phyloP scores from a whole-genome alignment of 2,888 invertebrate species.

The Microdon myrmicae region DNA sequence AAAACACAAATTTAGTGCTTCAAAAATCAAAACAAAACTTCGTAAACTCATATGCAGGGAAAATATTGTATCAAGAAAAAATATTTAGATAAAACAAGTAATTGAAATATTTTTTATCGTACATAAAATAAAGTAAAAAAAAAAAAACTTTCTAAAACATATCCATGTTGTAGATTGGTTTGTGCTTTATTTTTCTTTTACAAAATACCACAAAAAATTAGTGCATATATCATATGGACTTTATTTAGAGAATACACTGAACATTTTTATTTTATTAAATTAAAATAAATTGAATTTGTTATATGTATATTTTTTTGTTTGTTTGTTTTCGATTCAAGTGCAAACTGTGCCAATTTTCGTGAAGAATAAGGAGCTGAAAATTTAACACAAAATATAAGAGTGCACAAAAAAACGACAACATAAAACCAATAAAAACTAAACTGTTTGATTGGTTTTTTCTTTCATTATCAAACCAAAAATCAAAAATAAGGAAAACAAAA shows the following conservation, averaged over 20 bases:
- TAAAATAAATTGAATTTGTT: slow-evolving; percentile 15
- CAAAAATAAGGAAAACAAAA: no score
- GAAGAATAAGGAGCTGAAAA: slow-evolving; percentile 5
- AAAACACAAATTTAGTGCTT: slow-evolving; percentile 25
- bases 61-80: slow-evolving; percentile 30
- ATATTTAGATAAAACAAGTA: slow-evolving; percentile 9
- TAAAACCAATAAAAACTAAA: not conserved
- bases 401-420: slow-evolving; percentile 26
- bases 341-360: slow-evolving; percentile 46
- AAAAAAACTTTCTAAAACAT: slow-evolving; percentile 26
- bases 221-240: slow-evolving; percentile 36
- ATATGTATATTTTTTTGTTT: slow-evolving; percentile 1
- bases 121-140: slow-evolving; percentile 7
- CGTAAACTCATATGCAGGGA: slow-evolving; percentile 14
- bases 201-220: slow-evolving; percentile 52
- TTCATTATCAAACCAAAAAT: slow-evolving; percentile 26
- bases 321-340: slow-evolving; percentile 23
- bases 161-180: slow-evolving; percentile 36
- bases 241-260: slow-evolving; percentile 31
- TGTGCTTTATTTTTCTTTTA: slow-evolving; percentile 52
- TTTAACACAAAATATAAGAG: slow-evolving; percentile 15
- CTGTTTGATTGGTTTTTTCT: slow-evolving; percentile 7
- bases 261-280: slow-evolving; percentile 21
- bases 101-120: no score
- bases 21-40: slow-evolving; percentile 38